Base-by-base conservation (phyloP, 2,797 vertebrate genomes). In the Muraenolepis orangiensis region DNA sequence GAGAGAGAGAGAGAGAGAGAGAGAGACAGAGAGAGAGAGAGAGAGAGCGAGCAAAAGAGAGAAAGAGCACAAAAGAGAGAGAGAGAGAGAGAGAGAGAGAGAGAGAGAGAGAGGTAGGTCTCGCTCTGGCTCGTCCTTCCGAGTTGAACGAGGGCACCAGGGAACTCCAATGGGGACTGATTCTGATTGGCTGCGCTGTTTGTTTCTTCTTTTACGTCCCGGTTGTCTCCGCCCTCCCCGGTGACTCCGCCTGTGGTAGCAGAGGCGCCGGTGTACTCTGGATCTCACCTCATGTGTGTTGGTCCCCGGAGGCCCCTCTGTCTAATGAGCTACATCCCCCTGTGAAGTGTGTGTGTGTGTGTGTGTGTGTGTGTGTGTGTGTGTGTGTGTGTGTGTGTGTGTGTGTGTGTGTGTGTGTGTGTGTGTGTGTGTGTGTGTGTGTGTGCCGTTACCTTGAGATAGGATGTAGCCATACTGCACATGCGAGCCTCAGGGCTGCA, bases 241-340 rank as follows among this genome's bases (percentile, higher is more conserved):
- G 57, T 26, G 57, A 26, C 26, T 68, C 86, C 20, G 75, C 82
- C 81, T 80, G 80, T 76, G 18, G 87, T 81, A 86, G 82, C 82
- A 88, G 82, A 85, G 75, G 77, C 83, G 80, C 86, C 76, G 31
- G 81, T 76, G 84, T 26, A 64, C 57, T 64, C 57, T 87, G 79
- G 76, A 78, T 86, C 80, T 80, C 70, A 75, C 87, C 81, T 69
- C 73, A 71, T 75, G n/a, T n/a, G n/a, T n/a, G 82, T 16, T 40
- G 72, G 38, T 86, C 85, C 85, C 89, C 69, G 14, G 78, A 87
- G 88, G 86, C 57, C 78, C 26, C 73, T 72, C 74, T 78, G 36
- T 85, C 80, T 91, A 90, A 91, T 89, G 89, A 91, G 86, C 88
- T 82, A 71, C 80, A 80, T 84, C 29, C 85, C 72, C 83, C 68